Base-by-base conservation (phyloP, 2,113 vertebrate species). In the Pygoscelis antarcticus region DNA sequence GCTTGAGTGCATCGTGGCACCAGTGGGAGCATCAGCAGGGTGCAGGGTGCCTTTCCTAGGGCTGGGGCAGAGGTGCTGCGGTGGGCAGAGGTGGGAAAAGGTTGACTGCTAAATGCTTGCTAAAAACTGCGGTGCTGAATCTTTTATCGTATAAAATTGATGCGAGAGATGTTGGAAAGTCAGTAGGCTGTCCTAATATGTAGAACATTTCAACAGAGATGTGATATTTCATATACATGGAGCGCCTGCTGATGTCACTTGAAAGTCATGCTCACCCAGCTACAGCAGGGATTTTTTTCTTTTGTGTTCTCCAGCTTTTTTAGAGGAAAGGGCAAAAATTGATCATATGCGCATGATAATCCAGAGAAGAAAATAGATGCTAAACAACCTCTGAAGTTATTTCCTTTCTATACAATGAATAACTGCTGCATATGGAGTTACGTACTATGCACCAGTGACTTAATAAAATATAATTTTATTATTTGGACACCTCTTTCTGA, bases 281-380 rank as follows among this genome's bases (percentile, higher is more conserved):
- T 78, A 42, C 13, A 69, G 62, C 12, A 51, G 58, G 40, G 52
- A 21, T 77, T 68, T 3, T 18, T 23, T 87, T 42, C 6, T 76
- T 65, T 68, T 79, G 27, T 54, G 19, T 19, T 79, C 16, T 76
- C 7, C 40, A 76, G 16, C 6, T 52, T 95, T 81, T 84, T 78
- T 58, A 52, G 70, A 82, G n/a, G 42, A 94, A 92, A 87, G 42
- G 40, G 57, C 64, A 90, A 83, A 92, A 92, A 60, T 2, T 79
- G 30, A 27, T 89, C 4, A 8, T 26, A 10, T 44, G 22, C 6
- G 3, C 58, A 42, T 76, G 74, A 66, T 62, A 87, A 85, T 58
- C 25, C 38, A 72, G 47, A 81, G 55, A 34, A 36, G 30, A 83
- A 92, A 91, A 76, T 6, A 90, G 58, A 19, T 72, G 19, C 27